Evolutionary conservation across 35 echinoderm and acorn worm genomes (phyloP), one percentile per base, ranked within the genome.

Genomic region (Lytechinus pictus): DNA sequence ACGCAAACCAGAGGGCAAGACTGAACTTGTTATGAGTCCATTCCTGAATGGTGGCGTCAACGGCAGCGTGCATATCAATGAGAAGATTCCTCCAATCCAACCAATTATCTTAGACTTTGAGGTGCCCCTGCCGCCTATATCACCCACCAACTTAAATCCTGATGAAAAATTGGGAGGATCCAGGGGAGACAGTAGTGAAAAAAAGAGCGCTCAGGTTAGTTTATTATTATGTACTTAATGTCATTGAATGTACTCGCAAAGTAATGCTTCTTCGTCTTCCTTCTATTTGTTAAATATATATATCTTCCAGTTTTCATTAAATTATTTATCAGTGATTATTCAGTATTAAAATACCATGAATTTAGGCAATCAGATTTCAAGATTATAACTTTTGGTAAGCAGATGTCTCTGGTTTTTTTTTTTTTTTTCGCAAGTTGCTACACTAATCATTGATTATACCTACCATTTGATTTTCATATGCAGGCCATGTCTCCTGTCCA

Each of bases 91-190:
- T 52, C 54, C 86, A 29, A 94, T 96, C 24, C 96, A 98, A 89
- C 97, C 97, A 2, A 98, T 98, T 54, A 97, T 98, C 57, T 87
- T 98, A 61, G 95, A 98, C 94, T 98, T 98, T 98, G 97, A 98
- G 51, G 95, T 98, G 61, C 95, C 97, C 87, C 21, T 95, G 55
- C 97, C 97, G 10, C 95, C 96, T 94, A 10, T 98, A 55, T 91
- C 96, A 19, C 93, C 90, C 56, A 90, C 95, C 61, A 92, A 58
- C 57, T 94, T 96, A 60, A 21, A 27, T n/a, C 53, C 95, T 27
- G 96, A 95, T 27, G 96, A 97, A 53, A 44, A 89, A 29, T 87
- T 93, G 1, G 91, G 21, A 57, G 92, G 29, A 16, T 9, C 92
- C 0, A 27, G 53, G 11, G 54, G 52, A 52, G 95, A 95, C 7